These are phyloP conservation scores for Dione vanillae DNA, from an alignment of 2,888 invertebrate genomes.

Conservation along the genomic window DNA sequence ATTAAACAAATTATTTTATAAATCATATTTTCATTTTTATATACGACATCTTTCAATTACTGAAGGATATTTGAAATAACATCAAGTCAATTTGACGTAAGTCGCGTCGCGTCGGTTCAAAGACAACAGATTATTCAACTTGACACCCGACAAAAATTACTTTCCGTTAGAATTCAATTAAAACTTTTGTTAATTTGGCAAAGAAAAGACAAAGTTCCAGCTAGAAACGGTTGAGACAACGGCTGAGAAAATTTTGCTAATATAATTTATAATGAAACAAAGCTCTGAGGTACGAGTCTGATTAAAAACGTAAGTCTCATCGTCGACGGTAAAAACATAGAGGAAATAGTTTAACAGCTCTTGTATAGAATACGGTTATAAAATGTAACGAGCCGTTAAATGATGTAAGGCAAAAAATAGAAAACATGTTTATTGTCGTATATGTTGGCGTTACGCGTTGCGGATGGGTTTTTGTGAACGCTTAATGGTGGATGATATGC, in stretches of 20 bases:
- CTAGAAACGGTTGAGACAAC: conserved; percentile 66
- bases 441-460: not conserved
- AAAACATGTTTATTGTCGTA: conserved; percentile 20
- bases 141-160: conserved; percentile 66
- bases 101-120: conserved; percentile 36
- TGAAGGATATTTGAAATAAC: not conserved
- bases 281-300: conserved; percentile 50
- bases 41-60: too few relatives aligned
- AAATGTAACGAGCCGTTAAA: conserved; percentile 27
- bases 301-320: conserved; percentile 39
- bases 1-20: not conserved
- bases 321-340: conserved; percentile 18
- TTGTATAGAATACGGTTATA: conserved; percentile 13
- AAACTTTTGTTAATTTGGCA: conserved; percentile 82
- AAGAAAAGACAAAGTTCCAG: conserved; percentile 67
- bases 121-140: conserved; percentile 46
- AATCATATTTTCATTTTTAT: too few relatives aligned
- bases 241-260: conserved; percentile 70
- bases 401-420: conserved; percentile 7
- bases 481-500: not conserved
- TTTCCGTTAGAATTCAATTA: conserved; percentile 77
- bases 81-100: conserved; percentile 19
- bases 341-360: conserved; percentile 27
- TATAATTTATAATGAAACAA: conserved; percentile 75
- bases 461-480: conserved; percentile 2